Percentiles rank a stretch among this genome's conserved stretches.
Evolutionary conservation across 2,797 vertebrate species (phyloP).

Genomic region (Hybognathus amarus): DNA sequence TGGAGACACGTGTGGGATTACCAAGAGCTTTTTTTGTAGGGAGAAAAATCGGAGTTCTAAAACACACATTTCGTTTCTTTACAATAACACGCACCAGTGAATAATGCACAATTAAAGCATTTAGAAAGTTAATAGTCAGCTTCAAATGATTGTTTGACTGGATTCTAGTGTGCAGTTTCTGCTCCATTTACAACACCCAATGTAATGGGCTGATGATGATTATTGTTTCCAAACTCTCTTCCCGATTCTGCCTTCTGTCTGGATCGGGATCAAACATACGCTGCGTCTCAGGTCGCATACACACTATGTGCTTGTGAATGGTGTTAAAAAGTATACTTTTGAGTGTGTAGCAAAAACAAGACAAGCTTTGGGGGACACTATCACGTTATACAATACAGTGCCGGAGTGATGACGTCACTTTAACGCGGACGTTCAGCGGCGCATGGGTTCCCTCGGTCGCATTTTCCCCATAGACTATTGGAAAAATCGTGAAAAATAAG

Average conservation of each 20-base stretch:
- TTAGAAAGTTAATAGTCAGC: not conserved
- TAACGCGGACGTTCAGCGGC: no score
- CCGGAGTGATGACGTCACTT: no score
- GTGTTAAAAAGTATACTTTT: no score
- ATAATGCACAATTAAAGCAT: not conserved
- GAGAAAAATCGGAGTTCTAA: not conserved
- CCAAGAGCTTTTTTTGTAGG: not conserved
- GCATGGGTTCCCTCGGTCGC: no score
- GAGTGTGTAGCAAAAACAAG: no score
- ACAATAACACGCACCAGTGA: not conserved
- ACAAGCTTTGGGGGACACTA: no score
- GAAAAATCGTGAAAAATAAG: no score
- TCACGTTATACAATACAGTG: no score
- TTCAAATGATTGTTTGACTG: not conserved
- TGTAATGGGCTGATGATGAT: no score
- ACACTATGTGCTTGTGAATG: no score
- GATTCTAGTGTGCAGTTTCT: not conserved
- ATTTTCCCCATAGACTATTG: no score
- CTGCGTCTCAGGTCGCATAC: no score
- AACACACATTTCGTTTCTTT: slow-evolving; percentile 1
- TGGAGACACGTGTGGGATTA: not conserved
- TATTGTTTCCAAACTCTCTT: not conserved
- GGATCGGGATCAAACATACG: not conserved
- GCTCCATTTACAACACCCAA: not conserved
- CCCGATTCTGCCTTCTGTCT: not conserved